phyloP scores from a whole-genome alignment of 2,113 vertebrate species.

The Ciconia stormi region DNA sequence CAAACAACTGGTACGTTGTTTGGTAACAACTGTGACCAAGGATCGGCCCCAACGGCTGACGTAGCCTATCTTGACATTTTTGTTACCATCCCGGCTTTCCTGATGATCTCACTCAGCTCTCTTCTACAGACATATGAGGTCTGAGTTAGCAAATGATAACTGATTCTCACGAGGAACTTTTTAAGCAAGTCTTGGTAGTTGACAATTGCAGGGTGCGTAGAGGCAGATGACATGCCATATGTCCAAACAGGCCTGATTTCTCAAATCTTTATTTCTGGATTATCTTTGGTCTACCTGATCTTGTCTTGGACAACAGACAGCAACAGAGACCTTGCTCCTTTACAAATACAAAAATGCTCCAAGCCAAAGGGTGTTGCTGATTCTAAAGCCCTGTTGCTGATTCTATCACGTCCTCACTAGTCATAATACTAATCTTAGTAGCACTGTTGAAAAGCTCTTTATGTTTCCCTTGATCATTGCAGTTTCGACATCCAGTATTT shows the following conservation, averaged over 20 bases:
- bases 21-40: neutral
- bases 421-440: neutral
- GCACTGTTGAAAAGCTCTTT: neutral
- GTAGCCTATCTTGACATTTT: too few species aligned
- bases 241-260: neutral
- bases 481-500: neutral
- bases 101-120: neutral
- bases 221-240: neutral
- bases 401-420: too few species aligned
- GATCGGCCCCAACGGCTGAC: neutral
- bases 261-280: neutral
- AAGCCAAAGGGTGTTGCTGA: neutral
- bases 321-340: neutral
- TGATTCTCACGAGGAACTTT: neutral
- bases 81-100: neutral
- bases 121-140: neutral
- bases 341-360: neutral
- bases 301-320: neutral
- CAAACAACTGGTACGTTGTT: neutral
- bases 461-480: neutral
- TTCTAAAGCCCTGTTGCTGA: neutral
- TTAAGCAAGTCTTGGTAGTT: neutral
- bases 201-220: neutral
- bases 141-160: neutral
- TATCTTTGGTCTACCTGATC: neutral